Evolutionary conservation across 2,113 vertebrate genomes (phyloP).

Genomic region (Misgurnus anguillicaudatus): DNA sequence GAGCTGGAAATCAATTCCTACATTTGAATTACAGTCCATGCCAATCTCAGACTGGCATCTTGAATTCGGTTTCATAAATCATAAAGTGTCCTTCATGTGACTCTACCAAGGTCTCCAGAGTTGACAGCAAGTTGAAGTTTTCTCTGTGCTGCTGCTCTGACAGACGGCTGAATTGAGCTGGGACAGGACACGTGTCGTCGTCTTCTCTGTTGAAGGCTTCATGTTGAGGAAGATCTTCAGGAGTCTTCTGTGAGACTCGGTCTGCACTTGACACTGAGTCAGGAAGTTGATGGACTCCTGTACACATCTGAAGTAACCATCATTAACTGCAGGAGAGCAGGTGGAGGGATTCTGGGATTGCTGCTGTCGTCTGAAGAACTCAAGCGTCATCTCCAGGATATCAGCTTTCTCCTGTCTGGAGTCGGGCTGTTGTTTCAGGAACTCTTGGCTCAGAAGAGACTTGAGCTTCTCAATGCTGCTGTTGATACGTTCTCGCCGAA

Average conservation of each 20-base stretch:
- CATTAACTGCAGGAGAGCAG: slow-evolving; percentile 26
- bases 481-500: slow-evolving; percentile 68
- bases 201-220: slow-evolving; percentile 16
- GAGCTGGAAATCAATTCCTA: slow-evolving; percentile 26
- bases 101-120: slow-evolving; percentile 44
- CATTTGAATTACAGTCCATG: slow-evolving; percentile 10
- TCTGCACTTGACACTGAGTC: slow-evolving; percentile 43
- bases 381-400: slow-evolving; percentile 74
- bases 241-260: slow-evolving; percentile 44
- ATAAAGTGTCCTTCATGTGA: background rate
- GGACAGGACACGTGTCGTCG: slow-evolving; percentile 10
- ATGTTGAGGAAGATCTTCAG: slow-evolving; percentile 45
- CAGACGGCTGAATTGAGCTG: slow-evolving; percentile 37
- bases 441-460: slow-evolving; percentile 61
- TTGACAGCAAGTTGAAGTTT: background rate
- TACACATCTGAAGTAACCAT: slow-evolving; percentile 54
- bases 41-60: slow-evolving; percentile 31
- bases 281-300: slow-evolving; percentile 56
- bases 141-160: slow-evolving; percentile 42
- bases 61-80: slow-evolving; percentile 21
- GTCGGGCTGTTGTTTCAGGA: slow-evolving; percentile 74
- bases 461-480: slow-evolving; percentile 62
- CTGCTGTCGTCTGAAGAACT: slow-evolving; percentile 54
- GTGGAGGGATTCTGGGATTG: slow-evolving; percentile 57
- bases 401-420: slow-evolving; percentile 80